Conservation (phyloP, 2,888 invertebrate genomes). For the Drosophila vallismaia region DNA sequence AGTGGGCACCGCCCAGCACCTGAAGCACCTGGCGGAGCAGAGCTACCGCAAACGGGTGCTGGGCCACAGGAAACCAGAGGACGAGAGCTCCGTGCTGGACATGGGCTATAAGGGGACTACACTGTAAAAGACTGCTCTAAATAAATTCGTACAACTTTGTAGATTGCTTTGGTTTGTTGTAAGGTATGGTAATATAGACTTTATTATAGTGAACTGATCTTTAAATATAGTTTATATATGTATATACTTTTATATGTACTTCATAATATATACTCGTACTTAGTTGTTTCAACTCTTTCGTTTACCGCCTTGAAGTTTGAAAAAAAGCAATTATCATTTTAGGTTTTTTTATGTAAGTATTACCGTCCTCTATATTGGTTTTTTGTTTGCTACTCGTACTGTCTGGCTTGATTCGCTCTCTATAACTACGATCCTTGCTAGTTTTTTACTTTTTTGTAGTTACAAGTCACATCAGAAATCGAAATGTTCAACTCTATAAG, state of each 20-base stretch:
- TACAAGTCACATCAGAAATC: conserved; percentile 76
- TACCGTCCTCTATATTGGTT: conserved; percentile 26
- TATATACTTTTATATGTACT: conserved; percentile 60
- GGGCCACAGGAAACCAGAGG: conserved; percentile 19
- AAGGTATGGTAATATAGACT: conserved; percentile 80
- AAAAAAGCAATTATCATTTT: conserved; percentile 62
- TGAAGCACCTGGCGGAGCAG: conserved; percentile 86
- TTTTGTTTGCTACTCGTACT: conserved; percentile 51
- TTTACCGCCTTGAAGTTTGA: conserved; percentile 50
- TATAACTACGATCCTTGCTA: conserved; percentile 66
- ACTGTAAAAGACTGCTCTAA: conserved; percentile 65
- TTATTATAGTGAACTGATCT: conserved; percentile 81
- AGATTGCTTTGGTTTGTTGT: conserved; percentile 46
- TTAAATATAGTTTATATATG: conserved; percentile 73
- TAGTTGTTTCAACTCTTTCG: conserved; percentile 45
- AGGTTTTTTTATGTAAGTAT: conserved; percentile 11
- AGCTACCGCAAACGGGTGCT: conserved; percentile 77
- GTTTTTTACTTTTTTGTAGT: conserved; percentile 32
- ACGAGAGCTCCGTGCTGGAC: conserved; percentile 5
- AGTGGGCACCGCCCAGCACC: conserved; percentile 85
- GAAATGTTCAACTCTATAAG: conserved; percentile 39
- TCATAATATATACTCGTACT: conserved; percentile 58
- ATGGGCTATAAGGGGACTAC: conserved; percentile 59
- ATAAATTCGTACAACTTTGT: conserved; percentile 2
- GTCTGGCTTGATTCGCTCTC: conserved; percentile 52